These are phyloP conservation scores for Lacerta bilineata DNA, from an alignment of 2,797 vertebrate genomes.

Conservation along the genomic window DNA sequence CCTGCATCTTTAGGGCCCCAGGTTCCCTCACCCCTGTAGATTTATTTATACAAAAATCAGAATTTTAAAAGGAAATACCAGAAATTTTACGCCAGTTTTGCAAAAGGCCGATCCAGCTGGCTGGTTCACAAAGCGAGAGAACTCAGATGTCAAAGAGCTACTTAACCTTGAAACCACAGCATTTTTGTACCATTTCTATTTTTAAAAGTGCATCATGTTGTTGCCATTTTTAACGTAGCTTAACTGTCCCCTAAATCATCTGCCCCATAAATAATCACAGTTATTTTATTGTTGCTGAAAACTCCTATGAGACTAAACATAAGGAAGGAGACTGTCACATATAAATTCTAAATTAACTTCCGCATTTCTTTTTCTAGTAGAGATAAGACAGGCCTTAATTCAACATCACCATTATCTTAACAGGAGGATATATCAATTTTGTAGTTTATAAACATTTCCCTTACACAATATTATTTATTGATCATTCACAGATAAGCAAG, in stretches of 20 bases:
- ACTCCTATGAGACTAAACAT: background rate
- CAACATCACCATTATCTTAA: background rate
- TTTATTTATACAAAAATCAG: too few species aligned
- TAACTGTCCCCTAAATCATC: too few species aligned
- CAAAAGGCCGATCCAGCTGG: too few species aligned
- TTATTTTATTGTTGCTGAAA: background rate
- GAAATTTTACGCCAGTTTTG: background rate
- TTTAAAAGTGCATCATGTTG: background rate
- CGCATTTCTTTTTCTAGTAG: background rate
- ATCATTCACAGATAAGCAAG: too few species aligned
- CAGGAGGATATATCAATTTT: background rate
- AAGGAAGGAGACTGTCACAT: background rate
- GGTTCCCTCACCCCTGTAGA: too few species aligned
- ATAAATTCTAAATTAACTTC: background rate
- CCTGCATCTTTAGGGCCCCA: too few species aligned
- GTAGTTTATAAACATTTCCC: background rate
- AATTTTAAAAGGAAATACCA: background rate
- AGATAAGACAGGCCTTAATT: background rate
- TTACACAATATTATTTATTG: background rate
- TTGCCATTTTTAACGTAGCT: background rate
- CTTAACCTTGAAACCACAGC: background rate
- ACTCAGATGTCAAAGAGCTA: too few species aligned
- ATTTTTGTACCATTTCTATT: background rate
- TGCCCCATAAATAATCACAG: too few species aligned
- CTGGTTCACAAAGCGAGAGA: too few species aligned